These are phyloP conservation scores for Alfaro cultratus DNA, from an alignment of 2,797 vertebrate species.

Conservation along the genomic window DNA sequence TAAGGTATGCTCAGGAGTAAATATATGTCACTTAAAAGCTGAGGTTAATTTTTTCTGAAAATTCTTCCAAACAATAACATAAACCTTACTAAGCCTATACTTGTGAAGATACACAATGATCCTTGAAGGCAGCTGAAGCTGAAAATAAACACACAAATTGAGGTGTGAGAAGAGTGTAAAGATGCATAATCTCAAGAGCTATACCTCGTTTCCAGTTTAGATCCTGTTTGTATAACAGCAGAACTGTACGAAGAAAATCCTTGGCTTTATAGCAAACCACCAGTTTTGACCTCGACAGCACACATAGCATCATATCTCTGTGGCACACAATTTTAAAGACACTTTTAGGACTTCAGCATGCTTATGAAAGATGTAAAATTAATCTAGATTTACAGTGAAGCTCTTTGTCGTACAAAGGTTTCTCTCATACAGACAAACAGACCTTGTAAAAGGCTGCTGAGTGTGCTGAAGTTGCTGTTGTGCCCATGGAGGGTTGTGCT, in stretches of 20 bases:
- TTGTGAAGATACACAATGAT: neutral
- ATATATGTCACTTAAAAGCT: neutral
- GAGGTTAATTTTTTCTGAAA: neutral
- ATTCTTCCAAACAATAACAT: neutral
- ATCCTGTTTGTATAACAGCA: constrained; percentile 76
- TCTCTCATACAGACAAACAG: constrained; percentile 8
- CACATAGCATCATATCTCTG: constrained; percentile 84
- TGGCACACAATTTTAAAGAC: constrained; percentile 35
- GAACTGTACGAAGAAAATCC: constrained; percentile 84
- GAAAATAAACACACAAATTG: neutral
- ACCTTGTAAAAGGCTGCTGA: constrained; percentile 82
- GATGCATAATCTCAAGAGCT: neutral
- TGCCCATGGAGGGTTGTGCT: constrained; percentile 73
- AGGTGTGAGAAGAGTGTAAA: neutral
- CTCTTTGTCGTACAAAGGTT: neutral
- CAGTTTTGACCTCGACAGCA: constrained; percentile 74
- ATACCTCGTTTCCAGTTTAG: constrained; percentile 87
- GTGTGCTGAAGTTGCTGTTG: constrained; percentile 61
- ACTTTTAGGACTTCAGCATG: neutral
- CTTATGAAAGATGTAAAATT: constrained; percentile 2
- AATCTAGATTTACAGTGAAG: neutral
- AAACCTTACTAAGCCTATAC: neutral
- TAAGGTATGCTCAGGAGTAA: neutral
- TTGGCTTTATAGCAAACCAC: constrained; percentile 92
- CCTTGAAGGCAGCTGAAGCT: neutral